Evolutionary conservation across 2,113 vertebrate genomes (phyloP).

Genomic region (Muscicapa adusta): DNA sequence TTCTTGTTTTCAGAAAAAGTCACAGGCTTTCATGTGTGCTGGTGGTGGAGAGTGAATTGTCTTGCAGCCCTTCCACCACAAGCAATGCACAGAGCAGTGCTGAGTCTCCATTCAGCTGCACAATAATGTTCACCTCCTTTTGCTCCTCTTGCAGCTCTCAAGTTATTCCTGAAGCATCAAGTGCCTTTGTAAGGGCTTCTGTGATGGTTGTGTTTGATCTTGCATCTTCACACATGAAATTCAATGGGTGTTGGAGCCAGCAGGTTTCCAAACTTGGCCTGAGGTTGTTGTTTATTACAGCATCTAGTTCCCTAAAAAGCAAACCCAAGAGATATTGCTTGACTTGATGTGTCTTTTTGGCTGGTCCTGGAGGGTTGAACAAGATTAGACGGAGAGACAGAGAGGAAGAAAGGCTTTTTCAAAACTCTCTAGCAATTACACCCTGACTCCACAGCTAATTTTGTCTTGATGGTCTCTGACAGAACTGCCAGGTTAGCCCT

Average conservation of each 20-base stretch:
- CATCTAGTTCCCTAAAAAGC: not conserved
- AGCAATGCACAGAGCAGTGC: accelerated
- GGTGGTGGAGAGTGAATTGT: accelerated
- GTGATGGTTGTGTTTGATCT: not conserved
- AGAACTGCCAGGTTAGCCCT: not conserved
- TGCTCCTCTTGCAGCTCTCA: not conserved
- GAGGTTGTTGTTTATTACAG: not conserved
- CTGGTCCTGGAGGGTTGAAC: not conserved
- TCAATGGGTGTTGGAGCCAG: not conserved
- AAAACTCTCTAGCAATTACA: not conserved
- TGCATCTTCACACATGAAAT: not conserved
- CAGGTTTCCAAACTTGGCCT: not conserved
- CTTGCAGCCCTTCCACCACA: not conserved
- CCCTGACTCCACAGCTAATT: not conserved
- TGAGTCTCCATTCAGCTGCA: not conserved
- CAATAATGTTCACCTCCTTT: accelerated
- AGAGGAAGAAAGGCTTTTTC: not conserved
- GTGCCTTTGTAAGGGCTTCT: not conserved
- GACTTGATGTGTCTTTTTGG: not conserved
- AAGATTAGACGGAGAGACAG: not conserved
- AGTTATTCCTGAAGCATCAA: not conserved
- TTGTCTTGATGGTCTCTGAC: not conserved
- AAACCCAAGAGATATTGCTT: not conserved
- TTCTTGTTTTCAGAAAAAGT: not conserved
- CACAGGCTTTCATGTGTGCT: accelerated